phyloP scores from a whole-genome alignment of 2,113 vertebrate genomes.

The Lampris incognitus region DNA sequence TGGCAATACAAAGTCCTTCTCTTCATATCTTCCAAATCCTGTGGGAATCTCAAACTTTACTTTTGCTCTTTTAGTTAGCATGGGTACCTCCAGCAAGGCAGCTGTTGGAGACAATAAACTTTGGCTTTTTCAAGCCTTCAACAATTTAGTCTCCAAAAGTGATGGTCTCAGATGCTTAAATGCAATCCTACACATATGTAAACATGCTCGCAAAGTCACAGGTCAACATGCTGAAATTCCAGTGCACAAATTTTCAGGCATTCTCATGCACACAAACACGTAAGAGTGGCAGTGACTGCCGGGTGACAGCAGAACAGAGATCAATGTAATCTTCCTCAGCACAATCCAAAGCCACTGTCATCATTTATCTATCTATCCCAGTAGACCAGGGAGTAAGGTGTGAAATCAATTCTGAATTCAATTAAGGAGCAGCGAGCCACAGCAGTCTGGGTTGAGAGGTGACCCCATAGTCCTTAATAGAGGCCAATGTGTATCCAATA shows the following conservation, averaged over 20 bases:
- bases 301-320: slow-evolving; percentile 61
- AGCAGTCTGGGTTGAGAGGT: slow-evolving; percentile 60
- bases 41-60: slow-evolving; percentile 72
- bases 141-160: slow-evolving; percentile 63
- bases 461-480: slow-evolving; percentile 49
- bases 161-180: slow-evolving; percentile 34
- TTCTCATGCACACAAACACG: neutral
- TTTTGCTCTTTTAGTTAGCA: slow-evolving; percentile 80
- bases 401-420: slow-evolving; percentile 77
- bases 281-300: slow-evolving; percentile 8
- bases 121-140: slow-evolving; percentile 59
- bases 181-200: slow-evolving; percentile 16
- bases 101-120: slow-evolving; percentile 72
- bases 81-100: slow-evolving; percentile 74
- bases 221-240: neutral
- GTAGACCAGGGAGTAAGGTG: slow-evolving; percentile 55
- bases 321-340: slow-evolving; percentile 71
- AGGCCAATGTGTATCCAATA: slow-evolving; percentile 37
- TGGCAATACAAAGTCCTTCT: slow-evolving; percentile 66
- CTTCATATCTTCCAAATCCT: slow-evolving; percentile 71
- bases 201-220: slow-evolving; percentile 9
- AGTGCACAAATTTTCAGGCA: neutral
- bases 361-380: slow-evolving; percentile 59
- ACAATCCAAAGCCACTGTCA: slow-evolving; percentile 69
- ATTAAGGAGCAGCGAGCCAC: slow-evolving; percentile 64